Conservation (phyloP, 2,797 vertebrate species). For the Platyrinchus mystaceus region DNA sequence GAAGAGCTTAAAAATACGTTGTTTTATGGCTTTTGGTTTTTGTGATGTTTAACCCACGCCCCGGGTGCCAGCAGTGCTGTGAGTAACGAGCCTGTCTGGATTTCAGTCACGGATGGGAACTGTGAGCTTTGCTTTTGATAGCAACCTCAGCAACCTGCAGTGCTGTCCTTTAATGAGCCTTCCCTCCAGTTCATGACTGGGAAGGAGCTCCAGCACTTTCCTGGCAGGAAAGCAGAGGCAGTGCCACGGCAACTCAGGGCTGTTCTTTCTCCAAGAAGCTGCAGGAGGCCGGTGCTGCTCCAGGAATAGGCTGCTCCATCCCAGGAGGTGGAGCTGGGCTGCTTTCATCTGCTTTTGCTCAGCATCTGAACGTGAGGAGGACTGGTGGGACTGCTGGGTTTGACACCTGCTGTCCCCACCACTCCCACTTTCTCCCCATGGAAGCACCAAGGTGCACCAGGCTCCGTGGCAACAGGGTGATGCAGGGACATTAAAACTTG, state of each 20-base stretch:
- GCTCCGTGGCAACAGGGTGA: rapidly evolving
- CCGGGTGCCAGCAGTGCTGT: not conserved
- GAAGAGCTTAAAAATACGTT: not conserved
- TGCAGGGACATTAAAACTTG: rapidly evolving
- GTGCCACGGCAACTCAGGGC: not conserved
- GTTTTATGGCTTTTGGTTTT: not conserved
- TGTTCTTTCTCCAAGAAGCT: not conserved
- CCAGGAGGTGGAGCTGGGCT: not conserved
- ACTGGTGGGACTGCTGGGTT: rapidly evolving
- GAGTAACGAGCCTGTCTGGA: not conserved
- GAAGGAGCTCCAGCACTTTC: not conserved
- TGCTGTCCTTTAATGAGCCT: not conserved
- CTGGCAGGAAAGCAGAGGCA: not conserved
- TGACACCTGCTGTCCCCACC: rapidly evolving
- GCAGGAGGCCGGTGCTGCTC: not conserved
- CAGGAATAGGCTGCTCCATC: not conserved
- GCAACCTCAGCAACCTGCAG: not conserved
- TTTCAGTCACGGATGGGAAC: not conserved
- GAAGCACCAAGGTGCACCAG: rapidly evolving
- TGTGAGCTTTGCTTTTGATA: not conserved
- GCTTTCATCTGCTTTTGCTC: not conserved
- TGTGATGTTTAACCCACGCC: not conserved
- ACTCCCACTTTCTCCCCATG: rapidly evolving
- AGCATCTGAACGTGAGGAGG: not conserved
- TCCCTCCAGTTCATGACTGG: rapidly evolving